Base-by-base conservation (phyloP, 2,888 invertebrate species). In the Furcula furcula region DNA sequence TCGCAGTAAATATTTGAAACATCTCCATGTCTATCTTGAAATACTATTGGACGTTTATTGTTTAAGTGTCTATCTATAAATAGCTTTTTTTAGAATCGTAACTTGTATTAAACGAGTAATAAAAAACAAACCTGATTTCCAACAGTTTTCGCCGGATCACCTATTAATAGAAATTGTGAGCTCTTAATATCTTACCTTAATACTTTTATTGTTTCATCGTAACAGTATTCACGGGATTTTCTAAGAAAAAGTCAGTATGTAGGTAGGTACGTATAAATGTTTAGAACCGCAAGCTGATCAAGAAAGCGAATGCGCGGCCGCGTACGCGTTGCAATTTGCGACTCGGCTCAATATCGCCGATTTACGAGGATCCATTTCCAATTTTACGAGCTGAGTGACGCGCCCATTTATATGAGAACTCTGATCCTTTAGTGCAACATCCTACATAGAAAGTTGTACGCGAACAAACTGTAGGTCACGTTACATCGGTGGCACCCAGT, bases 361-460 rank as follows among this genome's bases (percentile, higher is more conserved):
- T 82, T 83, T 81, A 79, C 76, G 79, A 79, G 73, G 67, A 79
- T 74, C 69, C 73, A 75, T 80, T 79, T 79, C 65, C 68, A 69
- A 80, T 76, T 82, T 84, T 83, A 82, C 65, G 79, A 79, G 65
- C 72, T 58, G 58, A 60, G 65, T 76, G 71, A 78, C 66, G 64
- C 61, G 69, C 36, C 75, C 75, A 77, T 63, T 65, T 66, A 60
- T 59, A 51, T 42, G 41, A 64, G 76, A 70, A 47, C 77, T 65
- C 64, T 52, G 57, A 62, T 68, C 62, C 59, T 61, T 44, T 12
- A 34, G 30, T 42, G 44, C 46, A 49, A 51, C 39, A 41, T 36
- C 55, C 39, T 56, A 39, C 41, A 50, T 44, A 54, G 58, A 56
- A 57, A 51, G 43, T 54, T 30, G 54, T 41, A 34, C 25, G 39